Evolutionary conservation across 2,797 vertebrate genomes (phyloP), one percentile per base, ranked within the genome.

Genomic region (Sphenodon punctatus): DNA sequence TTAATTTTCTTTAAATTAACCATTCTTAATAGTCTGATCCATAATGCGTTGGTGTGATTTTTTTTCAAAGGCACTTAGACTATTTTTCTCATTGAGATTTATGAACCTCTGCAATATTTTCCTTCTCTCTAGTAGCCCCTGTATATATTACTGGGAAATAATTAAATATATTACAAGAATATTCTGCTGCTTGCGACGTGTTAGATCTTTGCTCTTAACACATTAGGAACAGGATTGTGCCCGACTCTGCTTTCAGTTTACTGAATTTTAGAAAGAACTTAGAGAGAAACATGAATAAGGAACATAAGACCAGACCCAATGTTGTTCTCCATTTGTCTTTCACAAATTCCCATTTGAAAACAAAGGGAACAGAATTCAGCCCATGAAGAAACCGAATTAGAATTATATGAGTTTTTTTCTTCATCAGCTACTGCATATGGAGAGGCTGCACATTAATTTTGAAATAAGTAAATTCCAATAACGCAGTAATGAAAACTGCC

Each of bases 171-270:
- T n/a, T n/a, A n/a, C 79, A 12, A 4, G 68, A 55, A 42, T 34
- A 34, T 34, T 6, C 34, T 34, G 34, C 34, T 34, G 34, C 34
- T 34, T 34, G 34, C 7, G 34, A 34, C 34, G 34, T 7, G 34
- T 34, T 34, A 5, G n/a, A 58, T 45, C 23, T 75, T 77, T 79
- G 53, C 10, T 34, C 8, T 16, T 55, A 42, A 12, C 16, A 17
- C 22, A 36, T 10, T 11, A 13, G 51, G 11, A 42, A 2, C 17
- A 25, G 27, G 38, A 1, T 38, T 61, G 30, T 43, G 8, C 69
- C 71, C 45, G 61, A 77, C 14, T 69, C 75, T 49, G 5, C 66
- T 89, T 87, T 91, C 88, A 68, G 83, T 91, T 88, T 67, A 48
- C 76, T 48, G 46, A 58, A 73, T 91, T 78, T 51, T 68, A 90